phyloP scores from a whole-genome alignment of 2,888 invertebrate species.

The Synanthedon myopaeformis region DNA sequence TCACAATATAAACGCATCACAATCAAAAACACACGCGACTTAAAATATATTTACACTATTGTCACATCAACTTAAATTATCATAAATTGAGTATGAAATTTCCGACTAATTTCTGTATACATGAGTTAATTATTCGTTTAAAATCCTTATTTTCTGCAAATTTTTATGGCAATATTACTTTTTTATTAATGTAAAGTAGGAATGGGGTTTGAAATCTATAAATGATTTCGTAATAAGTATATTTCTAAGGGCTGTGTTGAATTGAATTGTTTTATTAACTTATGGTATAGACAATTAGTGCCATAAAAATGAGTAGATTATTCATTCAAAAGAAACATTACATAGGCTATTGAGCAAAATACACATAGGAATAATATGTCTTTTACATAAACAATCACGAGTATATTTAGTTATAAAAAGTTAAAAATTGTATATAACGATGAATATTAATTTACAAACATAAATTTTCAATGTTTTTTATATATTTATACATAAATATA shows the following conservation, averaged over 20 bases:
- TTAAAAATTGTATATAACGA: not conserved
- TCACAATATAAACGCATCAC: slow-evolving; percentile 35
- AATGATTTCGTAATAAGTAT: not conserved
- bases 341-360: slow-evolving; percentile 25
- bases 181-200: too few species aligned
- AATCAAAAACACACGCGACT: slow-evolving; percentile 28
- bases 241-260: too few species aligned
- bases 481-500: slow-evolving; percentile 11
- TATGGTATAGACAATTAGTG: not conserved
- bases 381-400: slow-evolving; percentile 4
- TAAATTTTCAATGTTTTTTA: slow-evolving; percentile 15
- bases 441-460: slow-evolving; percentile 6
- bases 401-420: not conserved
- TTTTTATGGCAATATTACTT: slow-evolving; percentile 8
- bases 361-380: slow-evolving; percentile 17
- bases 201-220: not conserved
- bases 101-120: slow-evolving; percentile 41
- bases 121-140: slow-evolving; percentile 28
- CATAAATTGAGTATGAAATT: slow-evolving; percentile 45
- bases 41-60: slow-evolving; percentile 33
- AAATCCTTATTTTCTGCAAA: slow-evolving; percentile 16
- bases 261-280: not conserved
- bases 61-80: slow-evolving; percentile 15
- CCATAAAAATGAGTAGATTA: not conserved
- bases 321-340: not conserved